Percentiles rank a stretch among this genome's conserved stretches.
Evolutionary conservation across 2,797 vertebrate species (phyloP).

Genomic region (Gymnothorax javanicus): DNA sequence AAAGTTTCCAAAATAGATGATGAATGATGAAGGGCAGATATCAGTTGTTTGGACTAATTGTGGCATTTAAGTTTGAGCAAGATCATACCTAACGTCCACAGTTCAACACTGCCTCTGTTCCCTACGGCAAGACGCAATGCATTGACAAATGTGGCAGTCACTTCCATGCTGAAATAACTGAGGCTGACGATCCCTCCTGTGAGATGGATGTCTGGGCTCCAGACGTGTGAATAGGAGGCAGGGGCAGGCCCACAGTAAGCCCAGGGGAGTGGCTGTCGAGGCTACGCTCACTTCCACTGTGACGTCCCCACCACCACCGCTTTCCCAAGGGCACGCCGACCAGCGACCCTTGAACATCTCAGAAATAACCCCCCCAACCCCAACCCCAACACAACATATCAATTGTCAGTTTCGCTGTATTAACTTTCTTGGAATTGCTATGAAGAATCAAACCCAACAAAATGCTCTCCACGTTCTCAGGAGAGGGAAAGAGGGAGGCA

Average conservation of each 20-base stretch:
- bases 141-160: neutral
- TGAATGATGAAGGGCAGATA: neutral
- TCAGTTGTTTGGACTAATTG: neutral
- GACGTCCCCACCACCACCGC: neutral
- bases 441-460: neutral
- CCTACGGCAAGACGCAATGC: neutral
- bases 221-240: neutral
- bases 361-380: neutral
- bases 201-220: neutral
- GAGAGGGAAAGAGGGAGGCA: neutral
- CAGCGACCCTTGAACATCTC: conserved; percentile 3
- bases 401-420: neutral
- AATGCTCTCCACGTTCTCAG: neutral
- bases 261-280: conserved; percentile 15
- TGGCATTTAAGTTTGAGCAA: neutral
- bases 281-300: neutral
- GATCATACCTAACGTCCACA: neutral
- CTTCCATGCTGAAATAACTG: neutral
- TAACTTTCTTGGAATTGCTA: neutral
- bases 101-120: neutral
- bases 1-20: neutral
- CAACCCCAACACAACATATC: neutral
- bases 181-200: neutral
- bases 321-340: neutral
- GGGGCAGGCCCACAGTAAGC: neutral